Conservation (phyloP, 2,888 invertebrate genomes). For the Microplitis manilae region DNA sequence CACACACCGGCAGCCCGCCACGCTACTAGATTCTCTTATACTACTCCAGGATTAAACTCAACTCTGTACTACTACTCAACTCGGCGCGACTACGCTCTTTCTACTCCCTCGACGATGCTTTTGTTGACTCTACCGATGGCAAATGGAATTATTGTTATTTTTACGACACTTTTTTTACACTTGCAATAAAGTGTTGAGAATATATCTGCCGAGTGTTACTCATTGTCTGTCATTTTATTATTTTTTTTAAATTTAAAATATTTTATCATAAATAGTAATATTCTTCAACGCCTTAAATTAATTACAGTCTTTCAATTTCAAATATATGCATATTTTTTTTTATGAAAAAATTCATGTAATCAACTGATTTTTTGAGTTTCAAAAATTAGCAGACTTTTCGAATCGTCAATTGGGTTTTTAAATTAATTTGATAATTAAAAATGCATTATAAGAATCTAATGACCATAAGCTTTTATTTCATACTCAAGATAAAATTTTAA, state of each 20-base stretch:
- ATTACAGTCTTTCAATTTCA: no score
- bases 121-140: constrained; percentile 54
- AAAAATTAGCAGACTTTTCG: no score
- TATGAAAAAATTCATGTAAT: no score
- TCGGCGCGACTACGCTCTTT: constrained; percentile 7
- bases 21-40: no score
- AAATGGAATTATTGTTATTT: constrained; percentile 59
- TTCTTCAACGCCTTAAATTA: not conserved
- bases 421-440: no score
- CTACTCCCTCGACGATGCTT: constrained; percentile 35
- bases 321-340: no score
- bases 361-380: no score
- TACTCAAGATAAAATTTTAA: no score
- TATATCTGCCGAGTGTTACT: not conserved
- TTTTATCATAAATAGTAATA: not conserved
- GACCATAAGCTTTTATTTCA: no score
- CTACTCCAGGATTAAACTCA: not conserved
- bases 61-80: not conserved
- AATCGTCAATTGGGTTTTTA: no score
- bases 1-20: not conserved
- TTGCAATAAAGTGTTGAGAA: constrained; percentile 8
- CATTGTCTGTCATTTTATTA: not conserved
- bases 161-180: constrained; percentile 54
- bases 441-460: no score
- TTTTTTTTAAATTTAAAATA: not conserved